Base-by-base conservation (phyloP, 2,113 vertebrate genomes). In the Micromys minutus region DNA sequence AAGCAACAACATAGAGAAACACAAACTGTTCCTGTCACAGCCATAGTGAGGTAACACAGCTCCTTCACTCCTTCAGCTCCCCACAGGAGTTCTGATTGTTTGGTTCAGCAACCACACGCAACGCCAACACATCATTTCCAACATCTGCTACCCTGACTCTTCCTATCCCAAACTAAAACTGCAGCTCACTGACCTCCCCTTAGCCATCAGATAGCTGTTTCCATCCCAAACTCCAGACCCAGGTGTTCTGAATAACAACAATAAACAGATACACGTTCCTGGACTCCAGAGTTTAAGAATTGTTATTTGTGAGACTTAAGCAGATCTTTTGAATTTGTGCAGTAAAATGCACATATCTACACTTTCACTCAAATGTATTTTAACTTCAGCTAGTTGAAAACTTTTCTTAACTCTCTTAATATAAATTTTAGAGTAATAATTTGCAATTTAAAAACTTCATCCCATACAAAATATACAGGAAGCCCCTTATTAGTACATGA, bases 381-480 rank as follows among this genome's bases (percentile, higher is more conserved):
- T 72, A 89, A 45, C 22, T 95, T 72, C 71, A 72, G 24, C 76
- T 65, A 67, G 67, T 36, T 24, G n/a, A 92, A 2, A 95, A 87
- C 88, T 81, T 86, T 88, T 89, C 81, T 91, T 47, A 39, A 52
- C n/a, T 75, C 55, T 45, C 75, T 52, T 67, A 29, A 67, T 16
- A 5, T 63, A 42, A 94, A 88, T 59, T 36, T 96, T 95, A 92
- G 96, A 89, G 55, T 92, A 91, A 42, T 91, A 94, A 17, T 17
- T 71, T 55, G 17, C 22, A 42, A n/a, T 31, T 74, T 63, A 59
- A 76, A 83, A 91, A 34, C 17, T 95, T 96, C 63, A 90, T 55
- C 17, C 5, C 26, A 93, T 45, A 42, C 21, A 94, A 95, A 83
- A 52, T 50, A 52, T 34, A 57, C 57, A 83, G 39, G 15, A 95